These are phyloP conservation scores for Eupithecia subumbrata DNA, from an alignment of 2,888 invertebrate species.

Conservation along the genomic window DNA sequence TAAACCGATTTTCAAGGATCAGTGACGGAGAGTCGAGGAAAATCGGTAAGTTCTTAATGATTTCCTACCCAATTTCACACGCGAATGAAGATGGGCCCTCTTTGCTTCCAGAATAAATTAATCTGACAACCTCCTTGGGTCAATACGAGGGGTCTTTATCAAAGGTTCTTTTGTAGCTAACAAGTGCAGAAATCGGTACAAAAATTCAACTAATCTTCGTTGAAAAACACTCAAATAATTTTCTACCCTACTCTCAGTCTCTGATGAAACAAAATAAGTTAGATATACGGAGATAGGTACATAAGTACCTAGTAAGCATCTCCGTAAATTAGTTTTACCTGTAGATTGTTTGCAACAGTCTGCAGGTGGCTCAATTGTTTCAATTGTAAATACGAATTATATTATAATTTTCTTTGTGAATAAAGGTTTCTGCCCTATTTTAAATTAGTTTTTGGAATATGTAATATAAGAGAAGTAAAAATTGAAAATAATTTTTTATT, in stretches of 20 bases:
- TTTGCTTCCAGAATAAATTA: conserved; percentile 40
- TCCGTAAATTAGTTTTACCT: no score
- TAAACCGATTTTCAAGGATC: conserved; percentile 19
- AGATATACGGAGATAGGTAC: neutral
- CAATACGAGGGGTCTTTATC: conserved; percentile 24
- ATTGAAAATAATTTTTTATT: neutral
- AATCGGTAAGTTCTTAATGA: conserved; percentile 39
- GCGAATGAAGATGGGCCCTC: conserved; percentile 33
- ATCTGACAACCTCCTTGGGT: conserved; percentile 34
- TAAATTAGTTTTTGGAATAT: neutral
- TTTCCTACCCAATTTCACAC: conserved; percentile 43
- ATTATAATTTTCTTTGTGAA: no score
- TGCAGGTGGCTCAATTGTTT: no score
- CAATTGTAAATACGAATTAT: no score
- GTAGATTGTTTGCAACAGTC: no score
- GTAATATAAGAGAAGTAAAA: no score
- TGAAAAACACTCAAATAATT: neutral
- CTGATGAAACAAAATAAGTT: neutral
- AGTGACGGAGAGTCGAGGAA: conserved; percentile 30
- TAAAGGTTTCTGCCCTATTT: no score
- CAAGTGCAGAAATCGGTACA: neutral
- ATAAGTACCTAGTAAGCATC: no score
- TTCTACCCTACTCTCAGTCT: neutral
- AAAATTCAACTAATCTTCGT: neutral
- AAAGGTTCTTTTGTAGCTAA: conserved; percentile 8